Base-by-base conservation (phyloP, 1,140 invertebrate genomes). In the Neotoxoptera formosana region DNA sequence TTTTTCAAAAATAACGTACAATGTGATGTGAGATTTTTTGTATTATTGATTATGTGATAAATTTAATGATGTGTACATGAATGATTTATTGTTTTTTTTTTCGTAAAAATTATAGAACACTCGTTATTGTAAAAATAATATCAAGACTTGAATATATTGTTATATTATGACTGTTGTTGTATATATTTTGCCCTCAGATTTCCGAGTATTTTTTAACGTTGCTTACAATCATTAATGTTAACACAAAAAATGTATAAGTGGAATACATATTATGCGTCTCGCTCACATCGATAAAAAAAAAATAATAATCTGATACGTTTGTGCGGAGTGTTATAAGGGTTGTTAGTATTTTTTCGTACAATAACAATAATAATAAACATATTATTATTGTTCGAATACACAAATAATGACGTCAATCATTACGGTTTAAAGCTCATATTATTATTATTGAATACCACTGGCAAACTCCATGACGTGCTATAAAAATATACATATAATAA, bases 321-420 rank as follows among this genome's bases (percentile, higher is more conserved):
- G n/a, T 76, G 6, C 30, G 30, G 11, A 67, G 60, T 67, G 30
- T 67, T 67, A n/a, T 67, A 0, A 0, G 60, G 30, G 1, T 14
- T 1, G 14, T 76, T 76, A 76, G 14, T 34, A 76, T 53, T 76
- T 76, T 76, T 76, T 76, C n/a, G 11, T 30, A 14, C 17, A 41
- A 41, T 41, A 34, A n/a, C 17, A 76, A n/a, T n/a, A 76, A n/a
- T n/a, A 76, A 76, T n/a, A 76, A n/a, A 76, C 14, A 7, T 20
- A 17, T 34, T 76, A 76, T 76, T 76, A 76, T 67, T 67, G 7
- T 67, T 67, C n/a, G 4, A 83, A 23, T 83, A 23, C 84, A 41
- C 30, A 86, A 86, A 86, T 86, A 47, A 86, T 86, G 84, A 86
- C 84, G 36, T n/a, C 23, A 86, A 86, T 30, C 36, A 11, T 45